Conservation (phyloP, 2,797 vertebrate species). For the Gephyroberyx darwinii region DNA sequence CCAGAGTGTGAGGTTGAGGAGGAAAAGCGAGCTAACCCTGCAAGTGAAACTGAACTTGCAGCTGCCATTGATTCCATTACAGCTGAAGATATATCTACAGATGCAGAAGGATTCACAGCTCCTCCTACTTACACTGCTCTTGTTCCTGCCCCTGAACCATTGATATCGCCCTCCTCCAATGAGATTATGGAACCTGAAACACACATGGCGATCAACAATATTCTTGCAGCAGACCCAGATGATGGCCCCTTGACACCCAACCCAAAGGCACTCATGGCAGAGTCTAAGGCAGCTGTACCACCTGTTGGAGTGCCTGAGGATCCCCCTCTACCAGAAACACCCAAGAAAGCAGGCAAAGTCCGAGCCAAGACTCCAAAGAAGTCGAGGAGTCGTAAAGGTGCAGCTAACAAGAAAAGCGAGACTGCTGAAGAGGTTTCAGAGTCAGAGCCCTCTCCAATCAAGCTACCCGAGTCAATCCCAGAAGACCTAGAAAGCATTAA, state of each 20-base stretch:
- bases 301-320: conserved; percentile 68
- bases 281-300: conserved; percentile 79
- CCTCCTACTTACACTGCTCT: conserved; percentile 84
- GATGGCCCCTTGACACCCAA: conserved; percentile 61
- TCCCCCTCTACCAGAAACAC: conserved; percentile 71
- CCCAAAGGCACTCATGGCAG: conserved; percentile 57
- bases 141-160: conserved; percentile 80
- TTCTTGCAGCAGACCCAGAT: conserved; percentile 79
- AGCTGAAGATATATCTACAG: conserved; percentile 87
- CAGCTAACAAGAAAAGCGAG: conserved; percentile 81
- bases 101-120: conserved; percentile 89
- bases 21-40: conserved; percentile 91
- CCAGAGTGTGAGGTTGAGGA: conserved; percentile 82
- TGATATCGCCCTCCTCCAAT: conserved; percentile 79
- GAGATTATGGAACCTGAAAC: conserved; percentile 89
- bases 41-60: conserved; percentile 96
- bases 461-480: conserved; percentile 84
- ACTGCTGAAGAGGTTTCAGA: conserved; percentile 70
- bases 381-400: conserved; percentile 84
- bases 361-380: conserved; percentile 86
- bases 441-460: conserved; percentile 75
- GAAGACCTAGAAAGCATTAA: conserved; percentile 81
- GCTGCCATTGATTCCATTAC: conserved; percentile 99
- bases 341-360: conserved; percentile 86
- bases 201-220: conserved; percentile 84